Conservation (phyloP, 2,888 invertebrate species). For the Mythimna impura region DNA sequence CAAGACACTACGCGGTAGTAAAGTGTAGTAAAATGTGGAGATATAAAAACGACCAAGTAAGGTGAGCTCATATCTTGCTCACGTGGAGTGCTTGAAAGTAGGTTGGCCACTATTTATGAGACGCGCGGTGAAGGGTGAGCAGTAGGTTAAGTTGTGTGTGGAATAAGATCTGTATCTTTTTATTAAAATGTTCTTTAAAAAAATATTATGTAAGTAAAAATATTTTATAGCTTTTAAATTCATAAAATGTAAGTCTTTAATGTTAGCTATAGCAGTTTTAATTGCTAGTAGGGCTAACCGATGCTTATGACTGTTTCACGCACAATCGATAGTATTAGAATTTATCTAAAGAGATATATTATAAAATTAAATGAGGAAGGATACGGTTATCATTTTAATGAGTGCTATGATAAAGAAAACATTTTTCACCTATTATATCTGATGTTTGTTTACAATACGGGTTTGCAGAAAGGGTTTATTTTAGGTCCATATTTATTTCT, state of each 20-base stretch:
- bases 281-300: no score
- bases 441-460: neutral
- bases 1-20: constrained; percentile 32
- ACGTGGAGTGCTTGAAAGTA: constrained; percentile 37
- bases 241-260: neutral
- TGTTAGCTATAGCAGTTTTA: neutral
- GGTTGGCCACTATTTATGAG: constrained; percentile 50
- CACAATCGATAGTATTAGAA: neutral
- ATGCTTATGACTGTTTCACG: constrained; percentile 4
- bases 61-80: constrained; percentile 50
- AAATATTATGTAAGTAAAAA: neutral
- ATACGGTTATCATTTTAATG: neutral
- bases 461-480: constrained; percentile 9
- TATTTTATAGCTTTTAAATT: no score
- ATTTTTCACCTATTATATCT: no score
- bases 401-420: no score
- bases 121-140: constrained; percentile 8
- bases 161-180: constrained; percentile 24
- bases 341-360: neutral
- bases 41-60: constrained; percentile 38
- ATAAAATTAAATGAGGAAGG: no score
- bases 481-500: neutral
- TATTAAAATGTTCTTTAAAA: constrained; percentile 1
- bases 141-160: constrained; percentile 33
- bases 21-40: constrained; percentile 31